These are phyloP conservation scores for Hypocryptadius cinnamomeus DNA, from an alignment of 2,113 vertebrate species.

Conservation along the genomic window DNA sequence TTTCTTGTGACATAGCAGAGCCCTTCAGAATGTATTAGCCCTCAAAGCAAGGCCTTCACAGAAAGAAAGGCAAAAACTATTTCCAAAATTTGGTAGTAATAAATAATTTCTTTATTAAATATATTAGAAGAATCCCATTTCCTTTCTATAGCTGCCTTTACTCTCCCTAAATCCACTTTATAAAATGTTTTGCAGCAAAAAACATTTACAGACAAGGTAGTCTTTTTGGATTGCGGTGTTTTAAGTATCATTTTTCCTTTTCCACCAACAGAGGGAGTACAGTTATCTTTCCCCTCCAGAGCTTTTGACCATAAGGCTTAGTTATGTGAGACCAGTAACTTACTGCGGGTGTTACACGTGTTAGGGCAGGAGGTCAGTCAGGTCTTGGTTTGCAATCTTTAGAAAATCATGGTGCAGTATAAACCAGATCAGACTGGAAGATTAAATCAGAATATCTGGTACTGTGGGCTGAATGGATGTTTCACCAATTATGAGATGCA, in stretches of 20 bases:
- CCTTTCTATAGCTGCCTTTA: not conserved
- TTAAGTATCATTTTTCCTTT: not conserved
- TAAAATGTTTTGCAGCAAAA: not conserved
- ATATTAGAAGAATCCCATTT: not conserved
- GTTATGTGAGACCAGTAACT: not conserved
- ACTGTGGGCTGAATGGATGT: not conserved
- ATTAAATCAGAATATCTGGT: not conserved
- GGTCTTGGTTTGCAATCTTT: not conserved
- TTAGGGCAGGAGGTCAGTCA: not conserved
- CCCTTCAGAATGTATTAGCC: not conserved
- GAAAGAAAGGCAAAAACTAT: not conserved
- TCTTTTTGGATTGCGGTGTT: not conserved
- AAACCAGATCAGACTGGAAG: not conserved
- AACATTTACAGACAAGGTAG: not conserved
- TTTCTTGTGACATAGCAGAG: not conserved
- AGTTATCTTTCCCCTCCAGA: not conserved
- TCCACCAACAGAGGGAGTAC: slow-evolving; percentile 46
- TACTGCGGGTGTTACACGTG: not conserved
- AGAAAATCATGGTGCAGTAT: not conserved
- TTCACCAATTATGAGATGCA: not conserved
- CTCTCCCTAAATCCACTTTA: not conserved
- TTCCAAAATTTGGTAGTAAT: not conserved
- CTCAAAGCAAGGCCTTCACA: not conserved
- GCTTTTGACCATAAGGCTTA: not conserved
- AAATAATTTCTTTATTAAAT: not conserved